phyloP scores from a whole-genome alignment of 23 tunicate genomes.

The Halocynthia aurantium region DNA sequence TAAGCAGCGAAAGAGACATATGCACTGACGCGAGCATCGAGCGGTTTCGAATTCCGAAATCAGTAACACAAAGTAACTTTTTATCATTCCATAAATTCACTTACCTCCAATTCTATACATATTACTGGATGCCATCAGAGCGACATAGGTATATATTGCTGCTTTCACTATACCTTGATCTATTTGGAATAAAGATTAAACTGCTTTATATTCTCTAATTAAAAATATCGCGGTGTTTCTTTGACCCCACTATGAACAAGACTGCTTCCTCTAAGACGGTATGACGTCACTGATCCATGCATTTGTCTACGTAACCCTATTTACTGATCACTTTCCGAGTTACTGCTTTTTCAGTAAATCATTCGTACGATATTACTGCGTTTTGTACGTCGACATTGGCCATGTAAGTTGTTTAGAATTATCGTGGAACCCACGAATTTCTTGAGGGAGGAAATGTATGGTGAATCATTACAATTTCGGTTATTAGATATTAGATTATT shows the following conservation, averaged over 20 bases:
- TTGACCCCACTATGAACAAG: slow-evolving; percentile 32
- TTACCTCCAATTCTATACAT: slow-evolving; percentile 86
- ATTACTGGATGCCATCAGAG: slow-evolving; percentile 56
- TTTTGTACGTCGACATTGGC: background rate
- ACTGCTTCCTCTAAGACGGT: slow-evolving; percentile 56
- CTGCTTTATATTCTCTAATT: too few relatives aligned
- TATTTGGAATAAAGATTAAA: too few relatives aligned
- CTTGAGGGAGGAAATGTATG: too few relatives aligned
- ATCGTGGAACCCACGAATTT: background rate
- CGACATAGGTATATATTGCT: slow-evolving; percentile 1
- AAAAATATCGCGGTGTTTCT: background rate
- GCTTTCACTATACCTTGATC: background rate
- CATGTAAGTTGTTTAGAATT: background rate
- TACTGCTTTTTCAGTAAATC: background rate
- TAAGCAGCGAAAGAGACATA: too few relatives aligned
- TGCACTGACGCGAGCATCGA: too few relatives aligned
- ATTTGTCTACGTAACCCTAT: slow-evolving; percentile 38
- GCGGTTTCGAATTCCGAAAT: too few relatives aligned
- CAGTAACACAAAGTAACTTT: too few relatives aligned
- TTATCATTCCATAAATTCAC: background rate
- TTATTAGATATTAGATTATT: too few relatives aligned
- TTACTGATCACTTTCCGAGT: slow-evolving; percentile 22
- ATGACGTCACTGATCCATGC: slow-evolving; percentile 64
- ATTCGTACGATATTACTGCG: background rate
- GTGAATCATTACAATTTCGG: too few relatives aligned